Conservation (phyloP, 2,113 vertebrate genomes). For the Phoxinus phoxinus region DNA sequence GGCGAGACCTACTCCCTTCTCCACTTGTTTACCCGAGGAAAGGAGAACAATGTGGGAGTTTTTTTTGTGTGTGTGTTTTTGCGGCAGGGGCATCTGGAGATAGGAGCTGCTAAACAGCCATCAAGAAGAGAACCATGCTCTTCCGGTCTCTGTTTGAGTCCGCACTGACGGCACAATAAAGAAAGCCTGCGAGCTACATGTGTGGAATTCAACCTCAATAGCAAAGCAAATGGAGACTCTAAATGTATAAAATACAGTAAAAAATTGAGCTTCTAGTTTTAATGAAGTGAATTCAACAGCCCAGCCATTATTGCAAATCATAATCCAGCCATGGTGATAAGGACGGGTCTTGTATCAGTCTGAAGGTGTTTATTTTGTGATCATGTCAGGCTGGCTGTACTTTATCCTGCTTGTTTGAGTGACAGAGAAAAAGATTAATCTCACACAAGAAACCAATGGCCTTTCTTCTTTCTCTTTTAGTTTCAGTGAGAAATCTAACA, state of each 20-base stretch:
- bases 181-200: not conserved
- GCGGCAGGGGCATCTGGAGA: slow-evolving; percentile 42
- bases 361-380: too few relatives aligned
- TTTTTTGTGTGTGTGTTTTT: not conserved
- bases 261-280: not conserved
- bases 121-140: slow-evolving; percentile 39
- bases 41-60: slow-evolving; percentile 56
- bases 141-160: slow-evolving; percentile 40
- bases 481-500: too few relatives aligned
- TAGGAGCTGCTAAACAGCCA: not conserved
- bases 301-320: too few relatives aligned
- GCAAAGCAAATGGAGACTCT: not conserved
- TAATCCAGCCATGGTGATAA: too few relatives aligned
- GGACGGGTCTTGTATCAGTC: too few relatives aligned
- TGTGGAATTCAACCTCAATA: not conserved
- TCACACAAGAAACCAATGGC: too few relatives aligned
- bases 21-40: slow-evolving; percentile 52
- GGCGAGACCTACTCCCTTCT: slow-evolving; percentile 40
- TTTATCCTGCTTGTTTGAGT: too few relatives aligned
- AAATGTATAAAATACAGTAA: not conserved
- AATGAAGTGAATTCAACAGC: not conserved
- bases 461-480: too few relatives aligned
- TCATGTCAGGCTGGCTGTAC: too few relatives aligned
- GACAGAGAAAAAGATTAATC: too few relatives aligned
- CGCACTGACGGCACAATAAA: slow-evolving; percentile 13